phyloP scores from a whole-genome alignment of 30 jellyfish, hydroid and myxozoan species.

The Catostylus mosaicus region DNA sequence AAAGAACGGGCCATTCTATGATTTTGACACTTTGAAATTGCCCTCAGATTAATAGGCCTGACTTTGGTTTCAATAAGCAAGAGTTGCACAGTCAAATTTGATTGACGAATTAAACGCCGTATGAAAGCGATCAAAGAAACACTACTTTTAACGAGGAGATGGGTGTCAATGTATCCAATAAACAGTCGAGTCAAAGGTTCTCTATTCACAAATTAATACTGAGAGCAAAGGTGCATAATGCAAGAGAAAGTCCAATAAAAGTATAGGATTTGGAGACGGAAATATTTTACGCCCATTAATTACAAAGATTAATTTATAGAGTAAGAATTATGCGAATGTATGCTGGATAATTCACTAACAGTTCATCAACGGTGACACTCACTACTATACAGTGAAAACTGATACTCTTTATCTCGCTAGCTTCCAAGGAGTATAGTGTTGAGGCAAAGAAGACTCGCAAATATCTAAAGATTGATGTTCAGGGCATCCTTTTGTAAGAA shows the following conservation, averaged over 20 bases:
- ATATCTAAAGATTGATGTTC: no score
- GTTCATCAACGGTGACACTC: no score
- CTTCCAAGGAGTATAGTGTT: no score
- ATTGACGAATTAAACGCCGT: background rate
- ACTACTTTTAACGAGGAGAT: background rate
- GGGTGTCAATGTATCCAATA: constrained; percentile 35
- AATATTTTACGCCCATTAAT: background rate
- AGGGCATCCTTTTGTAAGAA: no score
- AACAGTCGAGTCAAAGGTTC: background rate
- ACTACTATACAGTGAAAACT: no score
- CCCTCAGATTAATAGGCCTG: background rate
- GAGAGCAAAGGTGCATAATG: constrained; percentile 9
- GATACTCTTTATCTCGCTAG: no score
- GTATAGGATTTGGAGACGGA: constrained; percentile 15
- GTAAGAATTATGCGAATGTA: no score
- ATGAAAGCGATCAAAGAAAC: background rate
- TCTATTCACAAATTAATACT: constrained; percentile 3
- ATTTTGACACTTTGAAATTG: no score
- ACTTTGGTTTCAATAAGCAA: background rate
- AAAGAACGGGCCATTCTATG: no score
- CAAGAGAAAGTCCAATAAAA: constrained; percentile 1
- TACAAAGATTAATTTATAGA: no score
- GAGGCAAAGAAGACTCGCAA: no score
- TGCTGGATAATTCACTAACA: no score
- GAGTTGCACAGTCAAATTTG: background rate